Conservation (phyloP, 2,113 vertebrate species). For the Naja naja region DNA sequence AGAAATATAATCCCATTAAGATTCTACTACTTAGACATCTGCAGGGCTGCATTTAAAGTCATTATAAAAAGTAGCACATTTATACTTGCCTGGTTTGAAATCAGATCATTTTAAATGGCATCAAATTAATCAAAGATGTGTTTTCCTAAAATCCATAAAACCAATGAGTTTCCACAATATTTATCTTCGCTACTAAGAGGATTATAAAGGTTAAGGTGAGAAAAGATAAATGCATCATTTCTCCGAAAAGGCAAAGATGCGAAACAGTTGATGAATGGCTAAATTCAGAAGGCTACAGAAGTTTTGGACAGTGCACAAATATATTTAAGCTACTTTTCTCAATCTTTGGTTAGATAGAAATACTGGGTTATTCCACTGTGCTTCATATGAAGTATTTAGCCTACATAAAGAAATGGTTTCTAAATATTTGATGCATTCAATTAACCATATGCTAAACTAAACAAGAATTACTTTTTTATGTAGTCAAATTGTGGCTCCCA, state of each 20-base stretch:
- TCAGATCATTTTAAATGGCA: conserved; percentile 13
- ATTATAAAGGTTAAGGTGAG: neutral
- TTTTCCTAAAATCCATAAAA: conserved; percentile 24
- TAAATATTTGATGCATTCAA: neutral
- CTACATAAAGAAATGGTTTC: neutral
- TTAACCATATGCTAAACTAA: neutral
- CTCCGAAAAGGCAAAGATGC: neutral
- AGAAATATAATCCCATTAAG: conserved; percentile 11
- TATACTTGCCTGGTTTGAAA: conserved; percentile 33
- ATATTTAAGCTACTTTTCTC: neutral
- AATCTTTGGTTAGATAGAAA: neutral
- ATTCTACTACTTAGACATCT: conserved; percentile 7
- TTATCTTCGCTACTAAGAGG: conserved; percentile 23
- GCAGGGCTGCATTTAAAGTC: conserved; percentile 30
- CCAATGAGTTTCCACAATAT: neutral
- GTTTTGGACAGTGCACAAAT: neutral
- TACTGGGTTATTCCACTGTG: neutral
- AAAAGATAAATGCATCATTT: conserved; percentile 21
- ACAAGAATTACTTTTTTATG: neutral
- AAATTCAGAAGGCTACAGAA: conserved; percentile 24
- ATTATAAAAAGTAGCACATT: conserved; percentile 32
- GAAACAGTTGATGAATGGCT: neutral
- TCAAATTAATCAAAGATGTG: conserved; percentile 9
- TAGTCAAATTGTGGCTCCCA: neutral
- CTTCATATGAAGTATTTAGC: neutral